Evolutionary conservation across 2,113 vertebrate species (phyloP).

Genomic region (Tupaia tana): DNA sequence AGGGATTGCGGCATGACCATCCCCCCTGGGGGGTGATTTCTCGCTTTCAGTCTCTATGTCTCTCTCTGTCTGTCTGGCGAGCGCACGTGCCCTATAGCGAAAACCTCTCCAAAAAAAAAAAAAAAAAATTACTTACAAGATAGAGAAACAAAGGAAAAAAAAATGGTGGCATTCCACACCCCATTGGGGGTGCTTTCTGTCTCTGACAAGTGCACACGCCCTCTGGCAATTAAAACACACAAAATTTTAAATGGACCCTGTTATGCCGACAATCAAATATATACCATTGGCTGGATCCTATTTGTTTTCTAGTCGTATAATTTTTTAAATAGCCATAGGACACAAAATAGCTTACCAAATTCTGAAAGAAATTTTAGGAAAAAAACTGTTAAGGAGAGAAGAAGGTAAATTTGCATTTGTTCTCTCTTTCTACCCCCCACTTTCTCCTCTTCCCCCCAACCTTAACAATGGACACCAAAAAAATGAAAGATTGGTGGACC

Average conservation of each 20-base stretch:
- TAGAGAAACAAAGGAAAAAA: too few relatives aligned
- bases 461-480: conserved; percentile 52
- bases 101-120: too few relatives aligned
- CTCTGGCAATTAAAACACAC: too few relatives aligned
- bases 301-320: background rate
- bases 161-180: too few relatives aligned
- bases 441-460: background rate
- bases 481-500: background rate
- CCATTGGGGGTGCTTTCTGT: too few relatives aligned
- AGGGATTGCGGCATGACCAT: too few relatives aligned
- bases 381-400: background rate
- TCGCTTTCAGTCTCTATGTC: too few relatives aligned
- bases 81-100: too few relatives aligned
- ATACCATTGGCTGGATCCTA: conserved; percentile 11
- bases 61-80: too few relatives aligned
- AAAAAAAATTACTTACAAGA: too few relatives aligned
- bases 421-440: background rate
- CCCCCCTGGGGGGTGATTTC: too few relatives aligned
- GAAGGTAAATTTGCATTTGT: background rate
- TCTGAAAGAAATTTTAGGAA: conserved; percentile 30
- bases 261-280: conserved; percentile 26
- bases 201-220: too few relatives aligned
- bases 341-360: conserved; percentile 37
- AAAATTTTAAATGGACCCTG: conserved; percentile 42
- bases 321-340: background rate